Conservation (phyloP, 2,113 vertebrate species). For the Carassius gibelio region DNA sequence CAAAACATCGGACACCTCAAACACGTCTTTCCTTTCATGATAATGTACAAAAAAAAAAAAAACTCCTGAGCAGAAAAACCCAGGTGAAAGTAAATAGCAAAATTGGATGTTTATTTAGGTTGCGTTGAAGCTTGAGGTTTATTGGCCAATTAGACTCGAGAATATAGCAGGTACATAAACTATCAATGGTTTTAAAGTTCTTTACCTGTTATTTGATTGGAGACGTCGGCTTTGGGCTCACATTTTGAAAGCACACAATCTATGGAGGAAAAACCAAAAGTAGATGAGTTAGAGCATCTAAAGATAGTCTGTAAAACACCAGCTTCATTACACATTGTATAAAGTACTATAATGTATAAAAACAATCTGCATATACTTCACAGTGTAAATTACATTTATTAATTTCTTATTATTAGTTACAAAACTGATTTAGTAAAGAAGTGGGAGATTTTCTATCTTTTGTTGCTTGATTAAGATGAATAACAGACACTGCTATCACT, state of each 20-base stretch:
- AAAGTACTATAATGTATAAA: too few relatives aligned
- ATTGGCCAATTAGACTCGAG: background rate
- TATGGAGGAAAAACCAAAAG: slow-evolving; percentile 10
- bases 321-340: background rate
- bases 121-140: background rate
- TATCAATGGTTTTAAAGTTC: background rate
- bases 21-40: slow-evolving; percentile 5
- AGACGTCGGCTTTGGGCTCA: slow-evolving; percentile 56
- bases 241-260: slow-evolving; percentile 56
- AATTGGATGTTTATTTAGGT: background rate
- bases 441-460: too few relatives aligned
- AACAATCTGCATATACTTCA: too few relatives aligned
- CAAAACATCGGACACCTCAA: slow-evolving; percentile 23
- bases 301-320: background rate
- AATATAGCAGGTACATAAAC: background rate
- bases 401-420: too few relatives aligned
- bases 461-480: too few relatives aligned
- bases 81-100: background rate
- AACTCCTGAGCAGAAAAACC: background rate
- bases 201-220: slow-evolving; percentile 58
- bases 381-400: too few relatives aligned
- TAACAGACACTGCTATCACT: too few relatives aligned
- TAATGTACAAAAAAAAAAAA: slow-evolving; percentile 27
- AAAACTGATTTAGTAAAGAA: too few relatives aligned
- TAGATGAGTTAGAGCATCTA: background rate